A percentile compares a stretch with the other conserved stretches of the same genome.
These are phyloP conservation scores for Phortica okadai DNA, from an alignment of 2,888 invertebrate genomes.

Conservation along the genomic window DNA sequence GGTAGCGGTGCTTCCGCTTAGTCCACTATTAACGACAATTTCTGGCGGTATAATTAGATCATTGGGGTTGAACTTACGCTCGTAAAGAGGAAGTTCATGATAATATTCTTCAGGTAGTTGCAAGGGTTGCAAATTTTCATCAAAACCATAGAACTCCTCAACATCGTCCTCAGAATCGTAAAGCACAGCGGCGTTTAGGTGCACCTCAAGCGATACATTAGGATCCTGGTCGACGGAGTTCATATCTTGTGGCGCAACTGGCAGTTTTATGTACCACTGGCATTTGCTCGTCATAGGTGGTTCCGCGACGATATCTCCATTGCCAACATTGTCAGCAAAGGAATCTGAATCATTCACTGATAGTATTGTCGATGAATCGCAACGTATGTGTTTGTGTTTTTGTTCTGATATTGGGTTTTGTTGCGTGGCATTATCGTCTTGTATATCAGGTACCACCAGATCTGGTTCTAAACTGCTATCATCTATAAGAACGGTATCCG, in stretches of 20 bases:
- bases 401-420: too few species aligned
- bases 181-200: conserved; percentile 3
- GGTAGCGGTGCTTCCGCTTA: not conserved
- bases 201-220: conserved; percentile 12
- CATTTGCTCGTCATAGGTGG: too few species aligned
- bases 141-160: conserved; percentile 54
- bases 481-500: too few species aligned
- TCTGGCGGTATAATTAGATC: conserved; percentile 10
- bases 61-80: not conserved
- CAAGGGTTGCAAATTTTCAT: conserved; percentile 47
- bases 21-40: not conserved
- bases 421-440: too few species aligned
- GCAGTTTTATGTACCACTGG: too few species aligned
- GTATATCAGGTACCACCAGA: too few species aligned
- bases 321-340: too few species aligned
- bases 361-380: too few species aligned
- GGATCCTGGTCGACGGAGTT: conserved; percentile 36
- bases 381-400: too few species aligned
- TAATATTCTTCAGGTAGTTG: conserved; percentile 46
- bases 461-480: too few species aligned
- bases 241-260: not conserved
- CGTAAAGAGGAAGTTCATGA: conserved; percentile 32
- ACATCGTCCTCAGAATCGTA: conserved; percentile 46
- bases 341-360: too few species aligned
- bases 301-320: too few species aligned